Percentiles rank a stretch among this genome's conserved stretches.
Evolutionary conservation across 2,888 invertebrate species (phyloP).

Genomic region (Sarcophaga caerulescens): DNA sequence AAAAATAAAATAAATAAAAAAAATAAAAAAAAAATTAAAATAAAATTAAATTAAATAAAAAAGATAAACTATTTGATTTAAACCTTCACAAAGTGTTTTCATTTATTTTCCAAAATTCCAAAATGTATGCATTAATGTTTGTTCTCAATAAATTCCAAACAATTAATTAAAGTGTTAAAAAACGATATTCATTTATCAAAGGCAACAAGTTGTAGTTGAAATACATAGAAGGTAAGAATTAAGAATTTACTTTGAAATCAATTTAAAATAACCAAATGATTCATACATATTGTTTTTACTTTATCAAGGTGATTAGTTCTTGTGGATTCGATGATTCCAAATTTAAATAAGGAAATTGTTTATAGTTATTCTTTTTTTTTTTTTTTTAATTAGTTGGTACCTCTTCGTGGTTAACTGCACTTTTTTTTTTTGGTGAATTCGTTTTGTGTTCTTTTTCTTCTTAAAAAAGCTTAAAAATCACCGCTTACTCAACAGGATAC

Average conservation of each 20-base stretch:
- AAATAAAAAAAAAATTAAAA: slow-evolving; percentile 40
- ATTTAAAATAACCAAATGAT: too few relatives aligned
- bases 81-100: slow-evolving; percentile 44
- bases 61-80: slow-evolving; percentile 72
- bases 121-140: slow-evolving; percentile 28
- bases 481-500: too few relatives aligned
- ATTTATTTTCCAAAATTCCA: neutral
- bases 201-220: neutral
- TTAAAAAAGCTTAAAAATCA: too few relatives aligned
- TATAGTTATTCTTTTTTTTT: too few relatives aligned
- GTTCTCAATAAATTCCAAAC: slow-evolving; percentile 42
- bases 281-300: too few relatives aligned
- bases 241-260: neutral
- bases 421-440: too few relatives aligned
- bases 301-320: too few relatives aligned
- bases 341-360: too few relatives aligned
- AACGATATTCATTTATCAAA: neutral
- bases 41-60: slow-evolving; percentile 72
- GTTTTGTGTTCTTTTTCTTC: too few relatives aligned
- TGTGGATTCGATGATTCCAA: too few relatives aligned
- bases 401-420: too few relatives aligned
- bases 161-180: neutral
- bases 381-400: too few relatives aligned
- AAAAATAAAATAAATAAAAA: slow-evolving; percentile 69
- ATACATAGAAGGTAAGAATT: neutral